Conservation (phyloP, 2,888 invertebrate species). For the Camptogramma bilineatum region DNA sequence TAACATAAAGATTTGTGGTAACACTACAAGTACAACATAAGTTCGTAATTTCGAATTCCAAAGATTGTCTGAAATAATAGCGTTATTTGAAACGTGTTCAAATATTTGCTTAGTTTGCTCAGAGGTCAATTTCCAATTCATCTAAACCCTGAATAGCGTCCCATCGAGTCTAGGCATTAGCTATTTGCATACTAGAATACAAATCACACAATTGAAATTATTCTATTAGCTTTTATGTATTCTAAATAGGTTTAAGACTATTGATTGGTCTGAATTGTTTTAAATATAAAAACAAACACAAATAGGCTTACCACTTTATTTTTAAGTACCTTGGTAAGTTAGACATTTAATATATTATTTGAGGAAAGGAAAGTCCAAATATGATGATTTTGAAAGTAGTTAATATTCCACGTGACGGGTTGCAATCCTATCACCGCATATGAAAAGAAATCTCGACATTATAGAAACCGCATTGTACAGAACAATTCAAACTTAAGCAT, state of each 20-base stretch:
- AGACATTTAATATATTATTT: too few species aligned
- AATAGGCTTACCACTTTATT: too few species aligned
- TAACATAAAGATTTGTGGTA: too few species aligned
- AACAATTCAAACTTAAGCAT: not conserved
- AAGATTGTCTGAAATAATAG: not conserved
- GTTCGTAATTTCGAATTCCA: not conserved
- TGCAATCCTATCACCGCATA: not conserved
- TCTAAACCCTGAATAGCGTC: constrained; percentile 18
- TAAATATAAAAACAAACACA: too few species aligned
- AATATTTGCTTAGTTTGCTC: constrained; percentile 18
- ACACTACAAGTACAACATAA: not conserved
- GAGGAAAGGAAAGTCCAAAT: too few species aligned
- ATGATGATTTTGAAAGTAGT: not conserved
- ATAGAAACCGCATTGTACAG: not conserved
- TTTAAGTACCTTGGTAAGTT: too few species aligned
- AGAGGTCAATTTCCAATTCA: constrained; percentile 35
- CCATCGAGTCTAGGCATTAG: constrained; percentile 2
- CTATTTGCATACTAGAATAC: constrained; percentile 6
- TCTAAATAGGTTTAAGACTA: not conserved
- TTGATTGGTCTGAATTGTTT: not conserved
- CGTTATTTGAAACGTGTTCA: constrained; percentile 15
- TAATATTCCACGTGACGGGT: not conserved
- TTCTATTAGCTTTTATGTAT: not conserved
- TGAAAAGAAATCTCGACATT: not conserved
- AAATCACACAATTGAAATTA: not conserved